Conservation (phyloP, 2,888 invertebrate species). For the Tridacna gigas region DNA sequence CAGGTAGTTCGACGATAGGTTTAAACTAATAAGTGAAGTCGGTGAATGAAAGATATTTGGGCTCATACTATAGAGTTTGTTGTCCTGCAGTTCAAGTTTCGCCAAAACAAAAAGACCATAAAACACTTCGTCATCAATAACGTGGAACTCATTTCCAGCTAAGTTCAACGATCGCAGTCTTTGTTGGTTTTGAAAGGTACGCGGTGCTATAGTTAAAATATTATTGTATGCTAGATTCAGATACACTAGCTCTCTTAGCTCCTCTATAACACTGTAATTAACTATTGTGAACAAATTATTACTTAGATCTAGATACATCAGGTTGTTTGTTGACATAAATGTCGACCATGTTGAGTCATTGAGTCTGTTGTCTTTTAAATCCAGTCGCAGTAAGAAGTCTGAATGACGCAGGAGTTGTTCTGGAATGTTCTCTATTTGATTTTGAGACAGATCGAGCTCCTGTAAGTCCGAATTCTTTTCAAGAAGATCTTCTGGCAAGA, state of each 20-base stretch:
- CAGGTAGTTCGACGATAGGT: conserved; percentile 55
- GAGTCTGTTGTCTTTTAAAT: conserved; percentile 44
- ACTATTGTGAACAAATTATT: conserved; percentile 42
- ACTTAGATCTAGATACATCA: conserved; percentile 49
- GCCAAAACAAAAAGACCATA: conserved; percentile 48
- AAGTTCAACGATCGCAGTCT: conserved; percentile 56
- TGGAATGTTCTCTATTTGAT: conserved; percentile 37
- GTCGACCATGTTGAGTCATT: conserved; percentile 45
- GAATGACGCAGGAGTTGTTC: conserved; percentile 36
- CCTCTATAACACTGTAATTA: conserved; percentile 37
- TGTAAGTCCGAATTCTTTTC: conserved; percentile 28
- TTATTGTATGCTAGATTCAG: conserved; percentile 57
- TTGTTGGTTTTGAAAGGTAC: conserved; percentile 60
- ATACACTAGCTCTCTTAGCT: conserved; percentile 25
- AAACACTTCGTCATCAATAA: conserved; percentile 53
- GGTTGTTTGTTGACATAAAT: conserved; percentile 28
- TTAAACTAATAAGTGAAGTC: conserved; percentile 39
- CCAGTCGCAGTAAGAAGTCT: conserved; percentile 36
- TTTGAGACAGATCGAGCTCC: conserved; percentile 49
- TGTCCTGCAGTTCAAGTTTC: conserved; percentile 60
- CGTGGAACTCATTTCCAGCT: conserved; percentile 59
- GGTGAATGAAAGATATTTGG: conserved; percentile 32
- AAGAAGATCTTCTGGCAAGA: conserved; percentile 38
- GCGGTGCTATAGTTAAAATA: conserved; percentile 35
- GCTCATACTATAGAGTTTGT: conserved; percentile 50